Percentiles rank a stretch among this genome's conserved stretches.
Conservation (phyloP, 37 sponge, comb jelly and placozoan species). For the Ephydatia muelleri region DNA sequence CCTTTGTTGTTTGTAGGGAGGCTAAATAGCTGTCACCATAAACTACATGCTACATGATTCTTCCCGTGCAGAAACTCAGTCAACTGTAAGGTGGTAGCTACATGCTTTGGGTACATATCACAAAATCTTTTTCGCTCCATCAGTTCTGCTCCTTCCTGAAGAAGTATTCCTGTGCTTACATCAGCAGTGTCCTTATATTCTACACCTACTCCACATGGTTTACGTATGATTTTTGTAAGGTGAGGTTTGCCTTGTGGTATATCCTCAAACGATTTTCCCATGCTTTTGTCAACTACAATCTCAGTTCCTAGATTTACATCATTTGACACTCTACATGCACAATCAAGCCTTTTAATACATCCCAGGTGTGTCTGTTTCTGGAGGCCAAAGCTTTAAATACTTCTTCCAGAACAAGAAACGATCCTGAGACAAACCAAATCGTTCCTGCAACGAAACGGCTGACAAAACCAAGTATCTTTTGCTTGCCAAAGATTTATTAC, state of each 20-base stretch:
- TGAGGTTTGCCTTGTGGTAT: neutral
- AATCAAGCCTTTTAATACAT: neutral
- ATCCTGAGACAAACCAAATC: neutral
- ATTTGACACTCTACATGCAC: neutral
- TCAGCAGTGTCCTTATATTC: conserved; percentile 1
- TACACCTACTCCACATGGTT: neutral
- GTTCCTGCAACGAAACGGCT: neutral
- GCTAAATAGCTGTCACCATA: neutral
- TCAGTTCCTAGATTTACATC: neutral
- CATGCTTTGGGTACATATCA: neutral
- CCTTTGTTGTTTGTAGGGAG: neutral
- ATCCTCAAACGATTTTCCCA: neutral
- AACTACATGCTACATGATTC: neutral
- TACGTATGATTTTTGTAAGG: neutral
- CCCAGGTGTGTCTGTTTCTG: neutral
- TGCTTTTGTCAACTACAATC: neutral
- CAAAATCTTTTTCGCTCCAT: neutral
- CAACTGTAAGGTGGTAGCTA: neutral
- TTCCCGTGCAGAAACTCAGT: too few relatives aligned
- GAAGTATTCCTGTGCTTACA: conserved; percentile 1
- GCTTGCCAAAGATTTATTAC: neutral
- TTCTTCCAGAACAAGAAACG: neutral
- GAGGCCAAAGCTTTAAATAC: conserved; percentile 1
- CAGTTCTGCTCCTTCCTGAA: neutral
- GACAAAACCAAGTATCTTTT: neutral